Evolutionary conservation across 2,888 invertebrate species (phyloP), one percentile per base, ranked within the genome.

Genomic region (Rhodophaea formosa): DNA sequence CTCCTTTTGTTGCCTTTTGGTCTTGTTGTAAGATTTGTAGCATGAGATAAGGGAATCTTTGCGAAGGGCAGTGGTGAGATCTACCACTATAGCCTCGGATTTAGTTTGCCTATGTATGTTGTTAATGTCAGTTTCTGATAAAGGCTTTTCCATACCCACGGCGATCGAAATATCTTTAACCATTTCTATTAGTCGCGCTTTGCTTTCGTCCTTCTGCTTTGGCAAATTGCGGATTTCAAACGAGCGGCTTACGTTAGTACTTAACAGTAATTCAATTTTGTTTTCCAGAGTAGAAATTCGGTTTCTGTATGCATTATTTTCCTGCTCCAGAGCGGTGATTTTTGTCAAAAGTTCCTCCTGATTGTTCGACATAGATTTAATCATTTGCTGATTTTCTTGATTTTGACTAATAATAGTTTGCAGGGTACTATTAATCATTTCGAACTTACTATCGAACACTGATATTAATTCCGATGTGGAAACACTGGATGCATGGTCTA

Each of bases 201-300:
- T 65, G 43, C 62, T 59, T 58, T 63, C 58, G 1, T 30, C 30
- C 7, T 30, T 30, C 7, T 30, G 30, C 30, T 8, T 47, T 23
- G 61, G 60, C 0, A 63, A 10, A 29, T 60, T 61, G 0, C 63
- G 51, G 3, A 63, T 59, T 53, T 63, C 60, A 7, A 63, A 8
- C 3, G 55, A 44, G 6, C 61, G 46, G n/a, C 29, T 54, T 3
- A 35, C 32, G 14, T 23, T 5, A 7, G 54, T 42, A 3, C 51
- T 58, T 42, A 61, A 58, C 1, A 58, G 42, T 0, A 55, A 8
- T 12, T 61, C 61, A 0, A 59, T 2, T 42, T 56, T 39, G 2
- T 43, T 23, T 46, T 63, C 58, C 10, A 63, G 12, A 0, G 10
- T 6, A 1, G 15, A 17, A 16, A 63, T 32, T 10, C 35, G 16